A percentile compares a stretch with the other conserved stretches of the same genome.
Evolutionary conservation across 2,113 vertebrate species (phyloP).

Genomic region (Oncorhynchus clarkii): DNA sequence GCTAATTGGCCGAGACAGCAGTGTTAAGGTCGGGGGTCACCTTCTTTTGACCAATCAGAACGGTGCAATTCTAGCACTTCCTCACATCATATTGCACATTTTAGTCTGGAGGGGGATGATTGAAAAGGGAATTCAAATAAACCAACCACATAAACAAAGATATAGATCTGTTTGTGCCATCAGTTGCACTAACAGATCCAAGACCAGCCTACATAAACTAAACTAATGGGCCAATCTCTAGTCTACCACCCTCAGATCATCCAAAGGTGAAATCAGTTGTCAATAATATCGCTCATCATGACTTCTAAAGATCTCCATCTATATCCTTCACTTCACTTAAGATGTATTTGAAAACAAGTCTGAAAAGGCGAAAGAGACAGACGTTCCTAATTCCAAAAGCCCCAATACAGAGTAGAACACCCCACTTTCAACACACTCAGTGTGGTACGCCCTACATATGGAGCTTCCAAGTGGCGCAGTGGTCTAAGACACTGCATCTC

Average conservation of each 20-base stretch:
- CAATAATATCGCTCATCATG: constrained; percentile 20
- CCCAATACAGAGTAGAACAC: not conserved
- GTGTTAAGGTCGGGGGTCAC: not conserved
- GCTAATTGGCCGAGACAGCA: not conserved
- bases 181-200: no score
- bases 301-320: not conserved
- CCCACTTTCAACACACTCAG: not conserved
- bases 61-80: constrained; percentile 3
- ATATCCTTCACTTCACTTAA: constrained; percentile 19
- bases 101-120: constrained; percentile 15
- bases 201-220: constrained; percentile 1
- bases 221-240: constrained; percentile 24
- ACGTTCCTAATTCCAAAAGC: constrained; percentile 16
- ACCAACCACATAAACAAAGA: constrained; percentile 17
- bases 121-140: constrained; percentile 18
- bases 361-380: constrained; percentile 37
- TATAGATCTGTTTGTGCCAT: not conserved
- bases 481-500: no score
- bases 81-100: constrained; percentile 47
- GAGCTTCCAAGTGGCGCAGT: no score
- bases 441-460: no score
- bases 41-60: not conserved
- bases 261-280: constrained; percentile 28
- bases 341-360: constrained; percentile 38
- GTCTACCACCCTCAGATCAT: constrained; percentile 10